Base-by-base conservation (phyloP, 30 jellyfish, hydroid and myxozoan species). In the Pseudorhiza aurosa region DNA sequence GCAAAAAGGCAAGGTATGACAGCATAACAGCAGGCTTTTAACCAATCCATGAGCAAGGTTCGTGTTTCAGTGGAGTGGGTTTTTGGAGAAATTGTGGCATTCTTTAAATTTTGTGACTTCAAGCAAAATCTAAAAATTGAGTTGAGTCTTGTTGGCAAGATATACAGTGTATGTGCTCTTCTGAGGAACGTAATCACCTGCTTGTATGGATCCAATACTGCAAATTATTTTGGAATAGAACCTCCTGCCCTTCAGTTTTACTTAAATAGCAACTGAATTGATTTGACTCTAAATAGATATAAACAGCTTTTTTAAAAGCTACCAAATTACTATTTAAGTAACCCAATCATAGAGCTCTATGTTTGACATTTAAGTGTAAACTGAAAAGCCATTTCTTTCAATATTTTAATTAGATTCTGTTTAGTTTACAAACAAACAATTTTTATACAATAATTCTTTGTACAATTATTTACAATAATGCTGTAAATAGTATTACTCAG, bases 1-100 rank as follows among this genome's bases (percentile, higher is more conserved):
- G 46, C 42, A 37, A 68, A 71, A 56, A 83, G 87, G 30, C 71
- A 42, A 15, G 28, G 26, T 35, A 25, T 85, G 15, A 59, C 87
- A 2, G 65, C 85, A 18, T 65, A 67, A 28, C 75, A 87, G 63
- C 65, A 87, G 40, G 83, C 73, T 50, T 87, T 53, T 44, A 87
- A 87, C 72, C 65, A 25, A 43, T 26, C 88, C 19, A 74, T 87
- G 93, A 87, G 96, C 56, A 51, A 46, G 72, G 96, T 87, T 27
- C 42, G 96, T 24, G 87, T 79, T 24, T 43, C 88, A 18, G 87
- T 82, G 17, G 96, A 88, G 59, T 88, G 97, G 97, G 85, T 88
- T 0, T 88, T 88, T 74, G 96, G 96, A 63, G 92, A 82, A 47
- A 83, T 77, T 29, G 79, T 70, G 29, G 53, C 62, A 42, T 90